Base-by-base conservation (phyloP, 2,888 invertebrate genomes). In the Tipula unca region DNA sequence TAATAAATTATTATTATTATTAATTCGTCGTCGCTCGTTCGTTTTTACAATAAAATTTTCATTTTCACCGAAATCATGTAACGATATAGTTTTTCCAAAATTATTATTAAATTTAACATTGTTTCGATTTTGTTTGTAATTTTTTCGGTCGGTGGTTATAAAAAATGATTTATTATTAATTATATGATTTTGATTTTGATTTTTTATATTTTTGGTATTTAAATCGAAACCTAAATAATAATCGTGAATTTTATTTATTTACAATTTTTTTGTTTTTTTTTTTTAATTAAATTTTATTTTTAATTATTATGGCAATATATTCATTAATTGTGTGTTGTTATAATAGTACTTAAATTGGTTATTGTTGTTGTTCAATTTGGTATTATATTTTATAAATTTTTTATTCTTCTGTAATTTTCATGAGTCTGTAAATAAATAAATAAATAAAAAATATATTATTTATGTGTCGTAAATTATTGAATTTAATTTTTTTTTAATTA, bases 21-120 rank as follows among this genome's bases (percentile, higher is more conserved):
- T 84, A 17, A 13, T 36, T 36, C 8, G 10, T 84, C 39, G 13
- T 13, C 39, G 32, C 25, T 14, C 1, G 5, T 6, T 20, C 1
- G 84, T 20, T 39, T 17, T 39, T 84, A 32, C 10, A 2, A 69
- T 39, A 10, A 17, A 20, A 36, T 84, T 86, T 87, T 87, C 87
- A 87, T 87, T 86, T 87, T 87, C 14, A 87, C 87, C 3, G 87
- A 86, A 84, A 86, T 87, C 14, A 87, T 87, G n/a, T 84, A 85
- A 85, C 86, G 87, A 36, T 36, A 20, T 20, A 36, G 36, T 84
- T 84, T 84, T 84, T 36, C 32, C 35, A 83, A 32, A 32, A 32
- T 32, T 32, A 32, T 83, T 17, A 83, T 83, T 83, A 83, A 32
- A 83, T 83, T 83, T 32, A 32, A 35, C 35, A 83, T 83, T 83